These are phyloP conservation scores for Ispidina lecontei DNA, from an alignment of 2,797 vertebrate species.

Conservation along the genomic window DNA sequence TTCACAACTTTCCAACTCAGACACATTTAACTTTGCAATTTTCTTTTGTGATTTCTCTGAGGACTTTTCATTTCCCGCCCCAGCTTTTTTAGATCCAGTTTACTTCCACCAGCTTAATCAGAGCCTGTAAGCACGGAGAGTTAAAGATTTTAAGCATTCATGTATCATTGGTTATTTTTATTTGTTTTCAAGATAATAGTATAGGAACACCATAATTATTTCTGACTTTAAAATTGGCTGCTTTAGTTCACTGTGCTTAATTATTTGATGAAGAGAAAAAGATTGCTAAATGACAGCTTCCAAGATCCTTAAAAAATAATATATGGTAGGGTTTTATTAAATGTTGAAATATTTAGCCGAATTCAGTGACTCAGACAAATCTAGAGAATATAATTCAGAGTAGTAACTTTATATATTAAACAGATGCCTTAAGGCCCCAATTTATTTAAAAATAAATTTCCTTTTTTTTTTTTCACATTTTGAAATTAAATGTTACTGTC, in stretches of 20 bases:
- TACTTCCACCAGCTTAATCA: not conserved
- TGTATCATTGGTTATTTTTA: not conserved
- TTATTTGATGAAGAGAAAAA: slow-evolving; percentile 11
- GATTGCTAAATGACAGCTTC: not conserved
- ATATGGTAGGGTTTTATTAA: slow-evolving; percentile 22
- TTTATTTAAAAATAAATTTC: slow-evolving; percentile 44
- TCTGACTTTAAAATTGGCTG: not conserved
- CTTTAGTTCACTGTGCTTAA: not conserved
- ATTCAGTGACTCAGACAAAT: slow-evolving; percentile 46
- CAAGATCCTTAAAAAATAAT: not conserved
- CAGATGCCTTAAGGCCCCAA: slow-evolving; percentile 20
- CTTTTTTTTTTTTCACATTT: not conserved
- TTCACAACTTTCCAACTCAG: not conserved
- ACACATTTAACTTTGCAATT: not conserved
- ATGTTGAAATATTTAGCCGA: slow-evolving; percentile 55
- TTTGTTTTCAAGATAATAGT: not conserved
- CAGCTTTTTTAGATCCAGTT: not conserved
- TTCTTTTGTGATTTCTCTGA: not conserved
- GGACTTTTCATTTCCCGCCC: not conserved
- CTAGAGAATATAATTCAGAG: slow-evolving; percentile 9
- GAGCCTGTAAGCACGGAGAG: not conserved
- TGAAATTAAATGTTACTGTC: slow-evolving; percentile 33
- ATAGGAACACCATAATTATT: not conserved
- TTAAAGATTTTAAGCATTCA: not conserved
- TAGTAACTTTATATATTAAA: slow-evolving; percentile 45